Base-by-base conservation (phyloP, 2,888 invertebrate genomes). In the Aporophyla lueneburgensis region DNA sequence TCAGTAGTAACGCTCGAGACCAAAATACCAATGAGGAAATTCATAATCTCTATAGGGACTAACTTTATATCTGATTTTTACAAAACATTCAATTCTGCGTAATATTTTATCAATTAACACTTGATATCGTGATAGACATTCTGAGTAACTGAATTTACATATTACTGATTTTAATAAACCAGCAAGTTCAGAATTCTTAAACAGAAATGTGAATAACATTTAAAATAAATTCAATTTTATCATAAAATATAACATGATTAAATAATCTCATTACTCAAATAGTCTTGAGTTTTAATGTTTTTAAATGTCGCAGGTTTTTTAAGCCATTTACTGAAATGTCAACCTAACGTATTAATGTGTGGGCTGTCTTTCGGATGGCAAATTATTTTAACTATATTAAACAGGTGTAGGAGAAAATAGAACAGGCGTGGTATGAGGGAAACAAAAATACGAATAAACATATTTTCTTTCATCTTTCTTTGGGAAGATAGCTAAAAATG, bases 241-340 rank as follows among this genome's bases (percentile, higher is more conserved):
- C 5, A 58, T 6, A 14, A 59, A 40, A 43, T 79, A 19, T 62
- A 33, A 14, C 10, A 24, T 24, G 43, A 14, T 40, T 27, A 43
- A 4, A 66, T 51, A 43, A 54, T 75, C 61, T 33, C 56, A 51
- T 78, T 75, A 67, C 19, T 75, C 33, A 67, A 75, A 61, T 40
- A 51, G 21, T 43, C 40, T 43, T n/a, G 19, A 77, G 16, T 46
- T 58, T 46, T 49, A 71, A 71, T 43, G 4, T 62, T 62, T 67
- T 56, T 10, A 70, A 70, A 67, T 58, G 56, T 43, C 19, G 16
- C 9, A 49, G 24, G 46, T 14, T 62, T 67, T 83, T 67, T 56
- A 78, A 67, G 66, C 53, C 40, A 40, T 62, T 40, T 78, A 78
- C 21, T 43, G 27, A 62, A 78, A 70, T 83, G 61, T 70, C 66